A percentile compares a stretch with the other conserved stretches of the same genome.
phyloP scores from a whole-genome alignment of 2,888 invertebrate species.

The Lepidocyrtinus sp. region DNA sequence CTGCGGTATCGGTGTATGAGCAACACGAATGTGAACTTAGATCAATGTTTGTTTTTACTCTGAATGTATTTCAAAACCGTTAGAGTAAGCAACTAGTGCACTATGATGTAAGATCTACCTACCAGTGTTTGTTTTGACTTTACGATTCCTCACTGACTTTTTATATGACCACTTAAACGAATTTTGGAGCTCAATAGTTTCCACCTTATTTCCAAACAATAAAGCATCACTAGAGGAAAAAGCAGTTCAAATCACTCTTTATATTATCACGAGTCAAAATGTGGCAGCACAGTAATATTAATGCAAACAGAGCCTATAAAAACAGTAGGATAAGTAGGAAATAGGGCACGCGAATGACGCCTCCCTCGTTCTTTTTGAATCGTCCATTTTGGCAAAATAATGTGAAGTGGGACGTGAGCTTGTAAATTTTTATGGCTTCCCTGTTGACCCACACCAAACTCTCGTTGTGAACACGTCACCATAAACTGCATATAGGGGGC shows the following conservation, averaged over 20 bases:
- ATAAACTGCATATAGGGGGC: no score
- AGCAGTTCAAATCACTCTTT: conserved; percentile 11
- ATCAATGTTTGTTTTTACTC: no score
- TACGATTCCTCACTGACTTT: conserved; percentile 17
- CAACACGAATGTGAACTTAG: no score
- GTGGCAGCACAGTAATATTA: background rate
- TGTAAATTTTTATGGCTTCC: conserved; percentile 58
- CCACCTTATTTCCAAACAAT: conserved; percentile 17
- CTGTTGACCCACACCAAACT: conserved; percentile 33
- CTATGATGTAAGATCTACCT: no score
- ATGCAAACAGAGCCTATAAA: background rate
- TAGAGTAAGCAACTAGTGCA: no score
- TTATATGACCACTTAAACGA: conserved; percentile 38
- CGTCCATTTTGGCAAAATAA: background rate
- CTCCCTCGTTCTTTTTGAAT: conserved; percentile 44
- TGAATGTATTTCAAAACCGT: no score
- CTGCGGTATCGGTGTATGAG: no score
- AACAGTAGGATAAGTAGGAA: conserved; percentile 35
- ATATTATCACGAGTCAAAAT: background rate
- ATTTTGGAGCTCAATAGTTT: conserved; percentile 27
- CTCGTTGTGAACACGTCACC: conserved; percentile 13
- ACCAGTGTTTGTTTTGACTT: background rate
- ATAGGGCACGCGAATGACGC: conserved; percentile 55
- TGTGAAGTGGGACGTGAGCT: conserved; percentile 11
- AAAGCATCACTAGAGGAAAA: background rate